phyloP scores from a whole-genome alignment of 2,888 invertebrate species.

The Oligia latruncula region DNA sequence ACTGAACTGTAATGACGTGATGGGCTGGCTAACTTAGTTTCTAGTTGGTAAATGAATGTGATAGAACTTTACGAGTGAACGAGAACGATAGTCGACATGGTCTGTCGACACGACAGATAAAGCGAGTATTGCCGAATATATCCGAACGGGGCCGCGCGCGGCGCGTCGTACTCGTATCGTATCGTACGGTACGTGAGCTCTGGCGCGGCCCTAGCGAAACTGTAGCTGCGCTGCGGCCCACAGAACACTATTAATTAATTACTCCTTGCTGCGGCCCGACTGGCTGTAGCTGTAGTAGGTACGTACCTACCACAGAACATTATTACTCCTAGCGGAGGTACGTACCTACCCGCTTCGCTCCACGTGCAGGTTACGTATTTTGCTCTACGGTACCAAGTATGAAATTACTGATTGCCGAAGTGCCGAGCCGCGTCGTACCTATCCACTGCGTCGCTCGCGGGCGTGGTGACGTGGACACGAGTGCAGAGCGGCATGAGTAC shows the following conservation, averaged over 20 bases:
- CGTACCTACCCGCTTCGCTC: background rate
- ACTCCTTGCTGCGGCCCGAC: background rate
- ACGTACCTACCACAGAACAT: no score
- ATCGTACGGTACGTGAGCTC: constrained; percentile 27
- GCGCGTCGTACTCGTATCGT: no score
- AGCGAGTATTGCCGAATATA: constrained; percentile 68
- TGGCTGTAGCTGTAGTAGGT: background rate
- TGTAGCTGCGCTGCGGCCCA: background rate
- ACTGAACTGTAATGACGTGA: constrained; percentile 64
- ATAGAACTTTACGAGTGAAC: constrained; percentile 65
- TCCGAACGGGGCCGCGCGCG: constrained; percentile 58
- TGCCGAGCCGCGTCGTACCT: background rate
- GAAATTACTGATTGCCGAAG: constrained; percentile 1
- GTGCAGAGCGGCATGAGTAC: background rate
- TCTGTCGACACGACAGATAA: constrained; percentile 55
- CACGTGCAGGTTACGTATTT: constrained; percentile 33
- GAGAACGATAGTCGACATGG: constrained; percentile 67
- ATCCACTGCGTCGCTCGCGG: constrained; percentile 3
- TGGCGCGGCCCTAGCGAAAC: constrained; percentile 19
- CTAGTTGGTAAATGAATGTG: constrained; percentile 54
- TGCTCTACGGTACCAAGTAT: background rate
- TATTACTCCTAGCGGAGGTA: no score
- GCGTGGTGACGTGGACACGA: constrained; percentile 38
- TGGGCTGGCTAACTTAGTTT: constrained; percentile 46
- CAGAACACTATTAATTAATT: no score